A percentile compares a stretch with the other conserved stretches of the same genome.
phyloP scores from a whole-genome alignment of 1,140 invertebrate species.

The Bombyx mandarina region DNA sequence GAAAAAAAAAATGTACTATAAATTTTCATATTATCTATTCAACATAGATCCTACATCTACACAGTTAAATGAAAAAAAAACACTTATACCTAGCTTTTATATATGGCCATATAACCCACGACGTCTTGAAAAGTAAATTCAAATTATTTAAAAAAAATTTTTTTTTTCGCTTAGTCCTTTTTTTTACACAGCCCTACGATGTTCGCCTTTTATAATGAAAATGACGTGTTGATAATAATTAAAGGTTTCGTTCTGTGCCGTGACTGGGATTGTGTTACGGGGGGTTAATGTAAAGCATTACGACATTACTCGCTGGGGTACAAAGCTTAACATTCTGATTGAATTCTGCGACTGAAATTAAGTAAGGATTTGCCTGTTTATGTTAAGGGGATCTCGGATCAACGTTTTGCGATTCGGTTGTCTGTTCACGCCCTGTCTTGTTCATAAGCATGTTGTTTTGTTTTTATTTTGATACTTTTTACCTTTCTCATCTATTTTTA shows the following conservation, averaged over 20 bases:
- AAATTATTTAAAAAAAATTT: too few species aligned
- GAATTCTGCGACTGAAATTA: constrained; percentile 68
- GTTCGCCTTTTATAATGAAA: constrained; percentile 34
- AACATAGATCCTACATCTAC: too few species aligned
- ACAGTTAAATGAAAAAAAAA: too few species aligned
- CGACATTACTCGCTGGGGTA: constrained; percentile 61
- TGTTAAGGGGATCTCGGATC: constrained; percentile 58
- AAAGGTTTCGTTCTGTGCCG: constrained; percentile 64
- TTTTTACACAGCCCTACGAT: too few species aligned
- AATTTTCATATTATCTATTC: too few species aligned
- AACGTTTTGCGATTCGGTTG: constrained; percentile 51
- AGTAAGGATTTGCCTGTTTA: constrained; percentile 68
- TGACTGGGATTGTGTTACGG: constrained; percentile 39
- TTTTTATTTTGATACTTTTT: too few species aligned
- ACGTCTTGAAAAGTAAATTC: too few species aligned
- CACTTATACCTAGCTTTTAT: too few species aligned
- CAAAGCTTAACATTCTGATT: constrained; percentile 66
- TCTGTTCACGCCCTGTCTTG: constrained; percentile 33
- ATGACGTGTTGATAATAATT: constrained; percentile 72
- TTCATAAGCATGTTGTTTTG: background rate
- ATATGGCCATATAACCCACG: too few species aligned
- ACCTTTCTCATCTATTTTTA: too few species aligned
- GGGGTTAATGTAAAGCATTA: constrained; percentile 65
- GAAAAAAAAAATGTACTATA: too few species aligned
- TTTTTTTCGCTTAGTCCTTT: too few species aligned